Evolutionary conservation across 2,113 vertebrate genomes (phyloP).

Genomic region (Leptosomus discolor): DNA sequence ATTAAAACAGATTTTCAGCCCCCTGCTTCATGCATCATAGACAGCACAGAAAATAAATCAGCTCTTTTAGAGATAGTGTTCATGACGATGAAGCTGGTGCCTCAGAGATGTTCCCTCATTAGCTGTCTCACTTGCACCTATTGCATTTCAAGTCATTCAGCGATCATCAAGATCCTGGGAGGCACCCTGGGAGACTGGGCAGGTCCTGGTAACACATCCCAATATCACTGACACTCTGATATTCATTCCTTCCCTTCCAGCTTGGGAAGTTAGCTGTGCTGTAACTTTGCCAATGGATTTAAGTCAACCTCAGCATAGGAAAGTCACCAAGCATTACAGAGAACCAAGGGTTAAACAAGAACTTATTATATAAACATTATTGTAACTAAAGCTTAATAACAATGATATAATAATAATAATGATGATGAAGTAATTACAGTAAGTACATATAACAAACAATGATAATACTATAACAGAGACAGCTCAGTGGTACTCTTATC

Average conservation of each 20-base stretch:
- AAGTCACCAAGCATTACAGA: not conserved
- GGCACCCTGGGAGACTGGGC: not conserved
- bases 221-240: not conserved
- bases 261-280: not conserved
- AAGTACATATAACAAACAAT: not conserved
- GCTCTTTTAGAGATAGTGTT: not conserved
- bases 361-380: not conserved
- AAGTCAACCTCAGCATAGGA: not conserved
- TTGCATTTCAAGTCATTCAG: not conserved
- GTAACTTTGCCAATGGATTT: not conserved
- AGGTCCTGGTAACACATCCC: not conserved
- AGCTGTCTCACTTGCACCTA: not conserved
- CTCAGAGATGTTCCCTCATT: not conserved
- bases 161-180: not conserved
- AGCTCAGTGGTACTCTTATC: not conserved
- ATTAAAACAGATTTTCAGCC: constrained; percentile 56
- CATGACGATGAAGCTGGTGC: not conserved
- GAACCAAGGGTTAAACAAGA: not conserved
- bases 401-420: not conserved
- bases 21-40: constrained; percentile 29
- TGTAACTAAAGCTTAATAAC: not conserved
- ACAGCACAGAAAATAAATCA: constrained; percentile 31
- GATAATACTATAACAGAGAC: not conserved
- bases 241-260: not conserved
- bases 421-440: not conserved